Conservation (phyloP, 2,113 vertebrate genomes). For the Abramis brama region DNA sequence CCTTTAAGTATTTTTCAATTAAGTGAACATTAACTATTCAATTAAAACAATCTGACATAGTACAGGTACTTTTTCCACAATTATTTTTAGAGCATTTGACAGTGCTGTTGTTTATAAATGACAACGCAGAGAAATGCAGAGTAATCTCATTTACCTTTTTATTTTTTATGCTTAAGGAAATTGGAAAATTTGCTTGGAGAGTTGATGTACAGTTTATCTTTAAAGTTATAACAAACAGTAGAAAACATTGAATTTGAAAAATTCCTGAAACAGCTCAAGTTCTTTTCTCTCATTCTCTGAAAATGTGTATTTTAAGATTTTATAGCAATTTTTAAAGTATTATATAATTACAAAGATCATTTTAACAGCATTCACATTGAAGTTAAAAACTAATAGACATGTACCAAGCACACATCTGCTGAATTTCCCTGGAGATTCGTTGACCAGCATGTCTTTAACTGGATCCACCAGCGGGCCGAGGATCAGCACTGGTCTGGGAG, state of each 20-base stretch:
- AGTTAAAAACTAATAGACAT: slow-evolving; percentile 22
- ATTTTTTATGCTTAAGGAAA: neutral
- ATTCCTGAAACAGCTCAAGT: neutral
- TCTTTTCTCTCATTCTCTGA: neutral
- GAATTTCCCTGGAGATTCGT: slow-evolving; percentile 93
- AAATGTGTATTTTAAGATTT: neutral
- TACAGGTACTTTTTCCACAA: neutral
- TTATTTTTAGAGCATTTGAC: neutral
- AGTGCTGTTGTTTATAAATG: neutral
- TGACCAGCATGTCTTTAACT: slow-evolving; percentile 97
- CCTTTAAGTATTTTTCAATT: neutral
- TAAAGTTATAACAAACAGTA: neutral
- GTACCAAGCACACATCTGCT: slow-evolving; percentile 94
- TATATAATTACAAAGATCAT: neutral
- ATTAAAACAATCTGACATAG: neutral
- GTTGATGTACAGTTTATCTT: neutral
- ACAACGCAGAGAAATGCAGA: neutral
- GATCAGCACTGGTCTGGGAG: slow-evolving; percentile 90
- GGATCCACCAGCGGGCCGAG: slow-evolving; percentile 93
- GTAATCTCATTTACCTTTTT: too few relatives aligned
- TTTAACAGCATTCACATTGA: neutral
- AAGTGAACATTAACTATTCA: neutral
- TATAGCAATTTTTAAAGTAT: neutral
- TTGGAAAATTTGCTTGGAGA: neutral
- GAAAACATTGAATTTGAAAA: neutral